Conservation (phyloP, 2,797 vertebrate species). For the Sebastes umbrosus region DNA sequence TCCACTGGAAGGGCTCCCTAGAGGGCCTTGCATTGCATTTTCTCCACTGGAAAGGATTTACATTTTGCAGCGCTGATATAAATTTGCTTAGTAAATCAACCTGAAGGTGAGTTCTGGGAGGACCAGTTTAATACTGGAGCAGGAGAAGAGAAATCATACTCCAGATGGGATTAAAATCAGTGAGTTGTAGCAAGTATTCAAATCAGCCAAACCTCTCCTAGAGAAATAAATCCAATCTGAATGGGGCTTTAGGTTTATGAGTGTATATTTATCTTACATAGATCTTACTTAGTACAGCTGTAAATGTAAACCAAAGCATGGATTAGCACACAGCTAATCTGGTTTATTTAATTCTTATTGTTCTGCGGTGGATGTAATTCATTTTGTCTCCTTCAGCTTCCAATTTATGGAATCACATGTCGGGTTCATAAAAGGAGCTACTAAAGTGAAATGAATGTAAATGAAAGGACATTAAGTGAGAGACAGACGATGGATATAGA, state of each 20-base stretch:
- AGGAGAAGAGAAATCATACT: background rate
- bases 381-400: constrained; percentile 3
- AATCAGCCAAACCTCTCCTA: background rate
- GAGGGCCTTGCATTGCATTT: background rate
- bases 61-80: background rate
- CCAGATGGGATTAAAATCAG: background rate
- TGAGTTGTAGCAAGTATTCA: background rate
- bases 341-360: background rate
- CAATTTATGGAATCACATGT: background rate
- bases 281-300: background rate
- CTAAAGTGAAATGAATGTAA: background rate
- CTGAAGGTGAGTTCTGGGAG: background rate
- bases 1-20: background rate
- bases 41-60: background rate
- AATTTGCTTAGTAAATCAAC: background rate
- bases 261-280: background rate
- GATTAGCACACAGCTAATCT: constrained; percentile 1
- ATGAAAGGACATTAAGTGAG: background rate
- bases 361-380: background rate
- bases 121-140: background rate
- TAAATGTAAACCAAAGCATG: background rate
- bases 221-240: background rate
- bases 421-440: constrained; percentile 5
- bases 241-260: background rate
- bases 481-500: background rate